A percentile compares a stretch with the other conserved stretches of the same genome.
phyloP scores from a whole-genome alignment of 2,797 vertebrate species.

The Acanthiza pusilla region DNA sequence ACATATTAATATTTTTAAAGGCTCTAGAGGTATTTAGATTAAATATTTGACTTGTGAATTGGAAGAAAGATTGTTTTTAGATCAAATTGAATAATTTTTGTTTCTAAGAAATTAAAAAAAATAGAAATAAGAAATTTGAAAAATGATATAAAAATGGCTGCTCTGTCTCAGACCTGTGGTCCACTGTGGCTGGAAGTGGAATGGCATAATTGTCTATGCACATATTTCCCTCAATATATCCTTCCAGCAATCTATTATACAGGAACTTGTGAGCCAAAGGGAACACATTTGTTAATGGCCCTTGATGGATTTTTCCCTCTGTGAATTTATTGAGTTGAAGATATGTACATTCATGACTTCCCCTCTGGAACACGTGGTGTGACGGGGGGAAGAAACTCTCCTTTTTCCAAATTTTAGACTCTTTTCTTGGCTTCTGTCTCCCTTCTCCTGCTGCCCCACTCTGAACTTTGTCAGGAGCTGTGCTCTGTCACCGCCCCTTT shows the following conservation, averaged over 20 bases:
- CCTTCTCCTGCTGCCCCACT: neutral
- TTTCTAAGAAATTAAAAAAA: neutral
- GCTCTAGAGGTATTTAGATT: neutral
- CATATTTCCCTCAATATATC: neutral
- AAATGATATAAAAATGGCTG: neutral
- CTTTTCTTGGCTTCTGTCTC: neutral
- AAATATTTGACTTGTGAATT: neutral
- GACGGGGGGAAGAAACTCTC: neutral
- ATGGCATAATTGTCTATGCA: neutral
- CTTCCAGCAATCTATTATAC: constrained; percentile 4
- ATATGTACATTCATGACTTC: neutral
- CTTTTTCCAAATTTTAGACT: neutral
- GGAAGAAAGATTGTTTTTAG: neutral
- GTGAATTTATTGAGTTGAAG: constrained; percentile 29
- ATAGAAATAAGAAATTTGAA: neutral
- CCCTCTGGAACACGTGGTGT: neutral
- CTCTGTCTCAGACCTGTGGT: neutral
- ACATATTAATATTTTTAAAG: neutral
- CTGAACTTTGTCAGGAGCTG: neutral
- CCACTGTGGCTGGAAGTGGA: neutral
- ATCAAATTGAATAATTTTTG: neutral
- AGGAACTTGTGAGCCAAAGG: constrained; percentile 15
- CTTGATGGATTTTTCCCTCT: constrained; percentile 33
- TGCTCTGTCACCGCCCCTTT: rapidly evolving
- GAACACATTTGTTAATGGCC: constrained; percentile 31